phyloP scores from a whole-genome alignment of 2,113 vertebrate species.

The Takifugu flavidus region DNA sequence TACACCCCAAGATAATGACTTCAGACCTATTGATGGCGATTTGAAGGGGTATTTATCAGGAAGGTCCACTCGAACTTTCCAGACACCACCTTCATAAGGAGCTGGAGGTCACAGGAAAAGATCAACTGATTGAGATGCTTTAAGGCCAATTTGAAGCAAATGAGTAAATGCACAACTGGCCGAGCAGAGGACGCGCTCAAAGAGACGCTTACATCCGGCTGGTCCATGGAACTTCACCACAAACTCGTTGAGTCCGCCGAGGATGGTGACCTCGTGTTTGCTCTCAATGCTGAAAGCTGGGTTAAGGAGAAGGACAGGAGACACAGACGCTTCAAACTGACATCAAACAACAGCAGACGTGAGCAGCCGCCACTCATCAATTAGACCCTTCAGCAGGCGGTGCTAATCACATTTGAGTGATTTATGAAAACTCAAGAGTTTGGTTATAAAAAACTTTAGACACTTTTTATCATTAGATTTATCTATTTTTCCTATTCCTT shows the following conservation, averaged over 20 bases:
- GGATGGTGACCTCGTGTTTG: constrained; percentile 97
- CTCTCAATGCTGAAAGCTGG: constrained; percentile 88
- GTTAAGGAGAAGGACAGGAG: constrained; percentile 64
- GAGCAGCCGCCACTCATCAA: too few species aligned
- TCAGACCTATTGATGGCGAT: constrained; percentile 97
- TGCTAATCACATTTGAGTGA: too few species aligned
- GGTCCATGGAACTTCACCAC: constrained; percentile 99
- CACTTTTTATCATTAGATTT: too few species aligned
- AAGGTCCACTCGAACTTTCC: constrained; percentile 98
- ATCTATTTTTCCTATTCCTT: too few species aligned
- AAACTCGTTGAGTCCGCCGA: constrained; percentile 98
- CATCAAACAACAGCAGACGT: neutral
- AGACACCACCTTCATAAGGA: constrained; percentile 95
- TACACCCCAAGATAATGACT: neutral
- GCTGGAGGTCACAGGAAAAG: constrained; percentile 68
- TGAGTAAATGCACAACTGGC: neutral
- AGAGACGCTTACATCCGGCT: constrained; percentile 90
- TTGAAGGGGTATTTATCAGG: constrained; percentile 99
- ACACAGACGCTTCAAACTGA: neutral
- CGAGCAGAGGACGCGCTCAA: neutral
- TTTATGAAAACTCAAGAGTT: too few species aligned
- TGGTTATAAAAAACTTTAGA: too few species aligned
- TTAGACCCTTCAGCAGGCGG: too few species aligned
- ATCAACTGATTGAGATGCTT: neutral
- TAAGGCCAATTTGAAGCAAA: neutral